These are phyloP conservation scores for Lamellibrachia columna DNA, from an alignment of 2,888 invertebrate genomes.

Conservation along the genomic window DNA sequence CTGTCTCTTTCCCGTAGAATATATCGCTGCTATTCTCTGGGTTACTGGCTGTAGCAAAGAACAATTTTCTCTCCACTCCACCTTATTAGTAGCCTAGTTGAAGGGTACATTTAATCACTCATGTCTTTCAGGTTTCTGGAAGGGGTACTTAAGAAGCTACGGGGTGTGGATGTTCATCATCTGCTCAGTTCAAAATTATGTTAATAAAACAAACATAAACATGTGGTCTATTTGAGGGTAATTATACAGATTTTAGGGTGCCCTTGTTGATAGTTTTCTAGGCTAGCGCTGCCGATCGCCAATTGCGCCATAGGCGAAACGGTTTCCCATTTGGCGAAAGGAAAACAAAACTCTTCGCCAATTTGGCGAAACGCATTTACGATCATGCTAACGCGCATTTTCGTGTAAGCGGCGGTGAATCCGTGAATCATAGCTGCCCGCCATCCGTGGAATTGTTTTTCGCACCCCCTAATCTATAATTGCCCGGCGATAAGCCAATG, in stretches of 20 bases:
- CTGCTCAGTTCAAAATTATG: background rate
- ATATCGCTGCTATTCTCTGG: background rate
- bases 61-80: background rate
- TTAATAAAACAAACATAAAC: constrained; percentile 5
- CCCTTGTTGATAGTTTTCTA: background rate
- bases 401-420: too few relatives aligned
- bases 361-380: too few relatives aligned
- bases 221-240: background rate
- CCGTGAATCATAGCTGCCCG: too few relatives aligned
- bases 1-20: background rate
- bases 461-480: too few relatives aligned
- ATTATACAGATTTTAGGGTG: background rate
- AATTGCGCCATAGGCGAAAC: too few relatives aligned
- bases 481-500: too few relatives aligned
- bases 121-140: background rate
- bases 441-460: too few relatives aligned
- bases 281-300: too few relatives aligned
- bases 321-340: too few relatives aligned
- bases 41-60: background rate
- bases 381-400: too few relatives aligned
- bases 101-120: background rate
- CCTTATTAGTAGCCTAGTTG: background rate
- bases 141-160: background rate
- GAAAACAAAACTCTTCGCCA: too few relatives aligned
- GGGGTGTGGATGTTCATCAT: background rate